Base-by-base conservation (phyloP, 2,888 invertebrate genomes). In the Drosophila mulleri region DNA sequence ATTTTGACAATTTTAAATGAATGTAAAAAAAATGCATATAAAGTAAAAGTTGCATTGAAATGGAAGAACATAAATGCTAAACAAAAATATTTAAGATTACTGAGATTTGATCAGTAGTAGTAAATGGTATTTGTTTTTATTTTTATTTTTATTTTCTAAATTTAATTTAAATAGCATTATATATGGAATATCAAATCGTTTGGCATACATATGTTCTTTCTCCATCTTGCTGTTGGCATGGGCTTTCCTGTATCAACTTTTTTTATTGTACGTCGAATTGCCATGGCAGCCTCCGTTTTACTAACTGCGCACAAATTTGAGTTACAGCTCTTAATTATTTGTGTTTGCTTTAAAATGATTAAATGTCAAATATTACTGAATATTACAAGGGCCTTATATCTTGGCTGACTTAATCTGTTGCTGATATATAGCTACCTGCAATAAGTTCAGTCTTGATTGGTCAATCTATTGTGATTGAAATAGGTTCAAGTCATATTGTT, bases 1-100 rank as follows among this genome's bases (percentile, higher is more conserved):
- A 62, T 64, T 71, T 68, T 57, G 41, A 14, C n/a, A 41, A 41
- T 29, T 50, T 35, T n/a, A 23, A 53, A 44, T 16, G 44, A 50
- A 23, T 35, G 48, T 41, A 29, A 50, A n/a, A 42, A 6, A 52
- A 16, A 14, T 26, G 3, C 3, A 3, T 23, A 20, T 68, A 18
- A 44, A 35, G n/a, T 32, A 12, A 7, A 44, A 50, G 14, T 20
- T 42, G n/a, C 1, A 23, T 16, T 57, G 48, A 23, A 53, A 53
- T 18, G 2, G n/a, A 8, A 26, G 23, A 2, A 18, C 32, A 32
- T 45, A 41, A 14, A 0, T 5, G 16, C 1, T 14, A 6, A 16
- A 18, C 14, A 37, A 14, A 16, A 37, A 3, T 44, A 4, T 12
- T 14, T 20, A 12, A 44, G 12, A 9, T 45, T 2, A 3, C 23